Evolutionary conservation across 2,113 vertebrate species (phyloP).

Genomic region (Varanus salvator): DNA sequence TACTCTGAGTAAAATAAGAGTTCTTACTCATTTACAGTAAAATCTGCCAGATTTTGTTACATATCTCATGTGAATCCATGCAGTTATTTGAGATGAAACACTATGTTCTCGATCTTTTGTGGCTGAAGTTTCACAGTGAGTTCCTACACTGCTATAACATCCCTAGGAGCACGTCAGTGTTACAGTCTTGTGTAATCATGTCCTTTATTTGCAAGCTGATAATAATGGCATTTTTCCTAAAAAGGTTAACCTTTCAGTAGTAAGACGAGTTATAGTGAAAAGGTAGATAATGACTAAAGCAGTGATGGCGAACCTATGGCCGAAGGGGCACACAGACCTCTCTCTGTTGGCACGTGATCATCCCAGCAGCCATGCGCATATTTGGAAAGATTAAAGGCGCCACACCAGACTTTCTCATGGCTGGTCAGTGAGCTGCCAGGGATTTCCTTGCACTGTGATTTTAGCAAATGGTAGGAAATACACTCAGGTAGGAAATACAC

Average conservation of each 20-base stretch:
- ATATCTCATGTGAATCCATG: conserved; percentile 43
- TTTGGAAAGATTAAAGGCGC: too few relatives aligned
- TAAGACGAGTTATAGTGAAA: neutral
- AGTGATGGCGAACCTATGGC: too few relatives aligned
- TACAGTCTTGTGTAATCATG: neutral
- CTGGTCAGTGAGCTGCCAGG: too few relatives aligned
- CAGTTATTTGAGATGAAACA: conserved; percentile 44
- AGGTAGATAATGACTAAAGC: neutral
- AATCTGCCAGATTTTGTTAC: conserved; percentile 33
- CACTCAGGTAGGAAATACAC: too few relatives aligned
- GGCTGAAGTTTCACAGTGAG: conserved; percentile 25
- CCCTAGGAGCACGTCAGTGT: neutral
- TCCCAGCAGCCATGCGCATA: too few relatives aligned
- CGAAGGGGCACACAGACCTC: too few relatives aligned
- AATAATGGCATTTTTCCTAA: neutral
- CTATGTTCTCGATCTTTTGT: conserved; percentile 6
- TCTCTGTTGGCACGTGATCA: too few relatives aligned
- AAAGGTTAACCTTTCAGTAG: neutral
- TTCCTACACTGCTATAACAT: conserved; percentile 36
- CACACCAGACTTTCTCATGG: too few relatives aligned
- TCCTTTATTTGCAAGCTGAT: neutral
- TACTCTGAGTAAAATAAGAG: conserved; percentile 30
- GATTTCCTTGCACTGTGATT: too few relatives aligned
- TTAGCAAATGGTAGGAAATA: too few relatives aligned
- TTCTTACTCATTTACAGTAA: conserved; percentile 10